Evolutionary conservation across 2,888 invertebrate species (phyloP).

Genomic region (Drosophila stalkeri): DNA sequence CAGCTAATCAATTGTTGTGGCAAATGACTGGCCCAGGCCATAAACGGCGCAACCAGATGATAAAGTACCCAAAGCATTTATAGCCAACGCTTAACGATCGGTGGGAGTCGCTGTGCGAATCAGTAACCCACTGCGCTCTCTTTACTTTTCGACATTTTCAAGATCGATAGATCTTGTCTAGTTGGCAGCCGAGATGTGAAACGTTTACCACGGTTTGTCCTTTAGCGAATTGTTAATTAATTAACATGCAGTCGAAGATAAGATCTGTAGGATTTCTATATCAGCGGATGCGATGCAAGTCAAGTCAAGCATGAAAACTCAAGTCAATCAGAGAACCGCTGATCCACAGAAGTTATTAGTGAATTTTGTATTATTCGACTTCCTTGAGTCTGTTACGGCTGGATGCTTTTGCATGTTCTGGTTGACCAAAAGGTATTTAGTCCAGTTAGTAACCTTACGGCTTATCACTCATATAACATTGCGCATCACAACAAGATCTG

Average conservation of each 20-base stretch:
- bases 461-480: slow-evolving; percentile 46
- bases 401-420: background rate
- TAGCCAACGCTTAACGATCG: slow-evolving; percentile 39
- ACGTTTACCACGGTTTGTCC: slow-evolving; percentile 7
- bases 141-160: slow-evolving; percentile 1
- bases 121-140: slow-evolving; percentile 45
- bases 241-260: slow-evolving; percentile 7
- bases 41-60: slow-evolving; percentile 38
- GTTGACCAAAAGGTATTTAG: slow-evolving; percentile 38
- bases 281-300: background rate
- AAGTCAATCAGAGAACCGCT: background rate
- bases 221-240: slow-evolving; percentile 12
- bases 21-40: slow-evolving; percentile 53
- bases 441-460: slow-evolving; percentile 43
- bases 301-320: background rate
- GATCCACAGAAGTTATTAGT: background rate
- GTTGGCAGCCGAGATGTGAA: slow-evolving; percentile 16
- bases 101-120: slow-evolving; percentile 37
- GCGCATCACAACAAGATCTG: slow-evolving; percentile 45
- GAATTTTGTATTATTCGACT: background rate
- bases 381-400: background rate
- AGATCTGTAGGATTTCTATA: slow-evolving; percentile 4
- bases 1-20: slow-evolving; percentile 72
- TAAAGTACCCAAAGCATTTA: slow-evolving; percentile 51
- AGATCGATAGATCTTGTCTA: slow-evolving; percentile 56